These are phyloP conservation scores for Cataglyphis rosenhaueri DNA, from an alignment of 2,888 invertebrate genomes.

Conservation along the genomic window DNA sequence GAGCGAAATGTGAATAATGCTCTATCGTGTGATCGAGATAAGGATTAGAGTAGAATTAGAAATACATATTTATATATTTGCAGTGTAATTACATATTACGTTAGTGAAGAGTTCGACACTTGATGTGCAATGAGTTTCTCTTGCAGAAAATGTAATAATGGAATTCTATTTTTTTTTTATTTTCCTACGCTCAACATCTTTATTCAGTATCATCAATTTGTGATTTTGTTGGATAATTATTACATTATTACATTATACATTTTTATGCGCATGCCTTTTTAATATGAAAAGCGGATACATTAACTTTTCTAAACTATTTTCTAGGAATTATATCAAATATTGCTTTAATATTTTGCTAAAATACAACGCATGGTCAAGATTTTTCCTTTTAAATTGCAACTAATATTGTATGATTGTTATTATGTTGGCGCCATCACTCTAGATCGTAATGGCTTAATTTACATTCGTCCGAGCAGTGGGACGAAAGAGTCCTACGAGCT, in stretches of 20 bases:
- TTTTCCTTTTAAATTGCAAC: not conserved
- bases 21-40: constrained; percentile 24
- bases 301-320: not conserved
- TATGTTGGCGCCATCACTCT: not conserved
- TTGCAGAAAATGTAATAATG: constrained; percentile 14
- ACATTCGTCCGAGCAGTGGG: constrained; percentile 29
- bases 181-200: not conserved
- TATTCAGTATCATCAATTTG: constrained; percentile 5
- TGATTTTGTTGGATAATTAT: not conserved
- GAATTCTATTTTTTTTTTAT: constrained; percentile 3
- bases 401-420: not conserved
- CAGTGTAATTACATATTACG: constrained; percentile 23
- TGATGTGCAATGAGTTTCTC: constrained; percentile 5
- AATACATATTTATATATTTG: constrained; percentile 36
- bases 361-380: not conserved
- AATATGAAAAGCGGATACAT: not conserved
- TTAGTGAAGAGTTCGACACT: constrained; percentile 7
- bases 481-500: constrained; percentile 21
- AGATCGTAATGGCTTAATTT: constrained; percentile 32
- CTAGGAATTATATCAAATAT: not conserved
- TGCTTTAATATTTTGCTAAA: not conserved
- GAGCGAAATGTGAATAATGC: constrained; percentile 21
- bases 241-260: not conserved
- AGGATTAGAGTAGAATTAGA: constrained; percentile 38
- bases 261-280: not conserved